Base-by-base conservation (phyloP, 2,888 invertebrate species). In the Caenorhabditis sp. region DNA sequence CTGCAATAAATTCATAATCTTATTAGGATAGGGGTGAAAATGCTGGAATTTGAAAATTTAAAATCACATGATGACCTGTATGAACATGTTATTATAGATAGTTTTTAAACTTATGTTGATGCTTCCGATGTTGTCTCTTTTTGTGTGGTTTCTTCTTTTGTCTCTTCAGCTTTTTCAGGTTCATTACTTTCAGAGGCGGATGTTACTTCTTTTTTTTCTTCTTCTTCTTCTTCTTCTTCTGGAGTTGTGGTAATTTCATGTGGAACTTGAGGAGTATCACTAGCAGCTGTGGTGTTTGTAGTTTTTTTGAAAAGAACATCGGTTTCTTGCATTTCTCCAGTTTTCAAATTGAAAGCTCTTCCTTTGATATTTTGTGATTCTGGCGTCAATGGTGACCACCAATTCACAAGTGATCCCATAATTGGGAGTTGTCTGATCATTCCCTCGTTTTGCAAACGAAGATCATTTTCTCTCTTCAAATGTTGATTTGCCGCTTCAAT, bases 401-500 rank as follows among this genome's bases (percentile, higher is more conserved):
- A 97, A 90, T 95, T 95, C 61, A 96, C 93, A 67, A 97, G 92
- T 25, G 94, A 93, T 0, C 96, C 94, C 68, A 97, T 94, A 1
- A 97, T 93, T 0, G 97, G 97, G 17, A 97, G 94, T 83, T 95
- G 94, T 23, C 97, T 91, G 76, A 97, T 90, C 67, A 97, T 92
- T 0, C 97, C 97, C 89, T 96, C 96, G 88, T 95, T 94, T 93
- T 95, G 94, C 14, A 95, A 90, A 80, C 93, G 92, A 86, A 94
- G 93, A 63, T 94, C 93, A 78, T 93, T 94, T 90, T 95, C 96
- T 76, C 93, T 92, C 88, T 93, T 93, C 62, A 97, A 89, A 89
- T 97, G 96, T 80, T 93, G 92, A 64, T 94, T 94, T 0, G 96
- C 97, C 2, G 93, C 93, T 88, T 94, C 94, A 83, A 97, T 97